Base-by-base conservation (phyloP, 2,888 invertebrate genomes). In the Pyrgus malvae region DNA sequence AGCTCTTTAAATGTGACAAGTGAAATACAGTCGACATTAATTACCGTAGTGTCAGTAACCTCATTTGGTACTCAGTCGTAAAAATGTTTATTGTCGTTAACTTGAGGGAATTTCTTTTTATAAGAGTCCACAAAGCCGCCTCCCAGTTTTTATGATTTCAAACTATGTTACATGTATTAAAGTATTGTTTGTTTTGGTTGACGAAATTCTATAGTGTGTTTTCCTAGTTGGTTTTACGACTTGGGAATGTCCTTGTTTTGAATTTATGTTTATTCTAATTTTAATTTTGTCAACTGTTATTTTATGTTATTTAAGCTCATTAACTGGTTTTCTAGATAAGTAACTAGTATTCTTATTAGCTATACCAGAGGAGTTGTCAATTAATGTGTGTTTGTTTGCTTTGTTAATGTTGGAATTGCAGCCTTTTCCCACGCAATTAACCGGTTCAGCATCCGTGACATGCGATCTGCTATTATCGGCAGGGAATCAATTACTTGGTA, bases 61-160 rank as follows among this genome's bases (percentile, higher is more conserved):
- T 67, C 72, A 67, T 75, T 72, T 29, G 48, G 49, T 41, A 56
- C 61, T 61, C 58, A 61, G 63, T 78, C 79, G 73, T 85, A 81
- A 83, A 83, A 66, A 65, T 69, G 69, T 80, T 80, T 77, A 80
- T 68, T 75, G 72, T 77, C 75, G 70, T 78, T 75, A 74, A 71
- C 63, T 70, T 66, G 61, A 69, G 67, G 69, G 75, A 69, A 77
- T 74, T 76, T 70, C 70, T 69, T 73, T 76, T 78, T 80, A 80
- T 77, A 72, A 69, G 66, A 69, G 60, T 67, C 66, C 64, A 64
- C 65, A 62, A 62, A 64, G 61, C 62, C 61, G 70, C 72, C 76
- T 72, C 75, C 75, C 70, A 64, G 67, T 70, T 78, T 74, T 67
- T 64, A 65, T 59, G 57, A 37, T 33, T 33, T 38, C 37, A 19